Conservation (phyloP, 1,140 invertebrate genomes). For the Chlorops oryzae region DNA sequence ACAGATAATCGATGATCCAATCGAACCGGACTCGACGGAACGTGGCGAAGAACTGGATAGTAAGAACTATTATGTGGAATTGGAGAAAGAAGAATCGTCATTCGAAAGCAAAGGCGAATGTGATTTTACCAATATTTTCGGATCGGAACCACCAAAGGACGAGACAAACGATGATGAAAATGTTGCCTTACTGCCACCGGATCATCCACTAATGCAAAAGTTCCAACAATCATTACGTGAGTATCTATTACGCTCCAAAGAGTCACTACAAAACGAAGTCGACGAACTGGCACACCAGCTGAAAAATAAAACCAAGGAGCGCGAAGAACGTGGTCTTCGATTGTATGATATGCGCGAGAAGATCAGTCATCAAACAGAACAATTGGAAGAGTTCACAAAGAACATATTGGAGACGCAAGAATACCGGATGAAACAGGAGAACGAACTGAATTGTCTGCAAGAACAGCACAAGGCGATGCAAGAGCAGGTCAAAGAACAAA, state of each 20-base stretch:
- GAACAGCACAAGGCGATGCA: conserved; percentile 42
- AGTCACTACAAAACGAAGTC: conserved; percentile 54
- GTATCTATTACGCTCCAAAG: conserved; percentile 54
- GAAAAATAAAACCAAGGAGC: conserved; percentile 46
- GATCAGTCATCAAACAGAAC: conserved; percentile 50
- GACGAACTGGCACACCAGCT: conserved; percentile 47
- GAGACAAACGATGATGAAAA: conserved; percentile 25
- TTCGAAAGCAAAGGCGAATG: too few relatives aligned
- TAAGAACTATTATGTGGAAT: too few relatives aligned
- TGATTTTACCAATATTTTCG: conserved; percentile 22
- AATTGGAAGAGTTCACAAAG: conserved; percentile 50
- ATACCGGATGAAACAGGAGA: conserved; percentile 45
- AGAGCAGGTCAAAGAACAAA: conserved; percentile 42
- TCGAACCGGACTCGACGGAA: too few relatives aligned
- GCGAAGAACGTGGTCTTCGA: conserved; percentile 47
- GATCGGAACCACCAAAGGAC: too few relatives aligned
- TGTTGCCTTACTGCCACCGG: conserved; percentile 45
- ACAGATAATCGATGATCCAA: too few relatives aligned
- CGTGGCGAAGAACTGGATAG: too few relatives aligned
- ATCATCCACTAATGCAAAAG: conserved; percentile 59
- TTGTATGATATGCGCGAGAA: conserved; percentile 52
- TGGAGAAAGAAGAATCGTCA: too few relatives aligned
- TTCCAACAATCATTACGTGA: conserved; percentile 58
- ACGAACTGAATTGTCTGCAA: conserved; percentile 35
- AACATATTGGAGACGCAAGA: conserved; percentile 47